Evolutionary conservation across 2,888 invertebrate species (phyloP), one percentile per base, ranked within the genome.

Genomic region (Taphrorychus bicolor): DNA sequence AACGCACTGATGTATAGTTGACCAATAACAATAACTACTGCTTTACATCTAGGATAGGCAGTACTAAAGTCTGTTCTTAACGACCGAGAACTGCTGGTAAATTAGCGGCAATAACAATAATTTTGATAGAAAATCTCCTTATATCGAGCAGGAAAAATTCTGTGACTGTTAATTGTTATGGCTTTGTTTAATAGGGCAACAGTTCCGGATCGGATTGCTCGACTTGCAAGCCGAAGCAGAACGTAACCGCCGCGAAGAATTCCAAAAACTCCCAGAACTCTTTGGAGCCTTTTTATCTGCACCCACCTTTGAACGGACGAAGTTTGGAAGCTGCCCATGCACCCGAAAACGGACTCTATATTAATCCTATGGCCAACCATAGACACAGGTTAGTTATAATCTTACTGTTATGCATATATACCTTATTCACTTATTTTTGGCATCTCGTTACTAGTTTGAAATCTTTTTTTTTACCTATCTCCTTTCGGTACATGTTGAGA

Each of bases 321-420:
- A 74, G 77, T 14, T 59, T 82, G 49, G 83, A 83, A 73, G 78
- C 82, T 1, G 77, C 74, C 79, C 84, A 85, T 70, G 88, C 67
- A 24, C 90, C 90, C 0, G 89, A 90, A 64, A 93, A 94, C 75
- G 94, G 94, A 0, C 85, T 94, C 45, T 94, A 94, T 78, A 89
- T 94, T 68, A 94, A 93, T 80, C 93, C 94, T 0, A 93, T 94
- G 92, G 87, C 85, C 66, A 74, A 73, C 42, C 82, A 82, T 70
- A 76, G 81, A 66, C 80, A 82, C 71, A 82, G 82, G 82, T 75
- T 64, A 57, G 58, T 66, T 18, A 5, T n/a, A 64, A 18, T 1
- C 32, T 32, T 1, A 32, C 7, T 9, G 9, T 3, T 1, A 32
- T 2, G 14, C 5, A 14, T 45, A 14, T n/a, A n/a, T n/a, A n/a